phyloP scores from a whole-genome alignment of 2,113 vertebrate species.

The Balaeniceps rex region DNA sequence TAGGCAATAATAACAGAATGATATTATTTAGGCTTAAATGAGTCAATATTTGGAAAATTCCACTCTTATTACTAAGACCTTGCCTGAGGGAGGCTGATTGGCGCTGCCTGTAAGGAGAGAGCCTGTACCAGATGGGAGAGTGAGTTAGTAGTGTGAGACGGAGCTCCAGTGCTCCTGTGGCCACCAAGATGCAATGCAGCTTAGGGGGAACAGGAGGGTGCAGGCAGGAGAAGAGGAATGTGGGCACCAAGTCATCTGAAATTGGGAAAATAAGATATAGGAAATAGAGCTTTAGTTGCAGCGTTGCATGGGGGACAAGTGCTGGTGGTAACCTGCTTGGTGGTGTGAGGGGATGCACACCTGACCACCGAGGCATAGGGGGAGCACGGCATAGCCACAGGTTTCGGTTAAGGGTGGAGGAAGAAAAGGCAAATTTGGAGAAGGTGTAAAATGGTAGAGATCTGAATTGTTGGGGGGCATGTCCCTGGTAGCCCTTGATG shows the following conservation, averaged over 20 bases:
- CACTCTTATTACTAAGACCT: background rate
- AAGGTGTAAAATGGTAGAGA: background rate
- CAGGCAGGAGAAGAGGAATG: background rate
- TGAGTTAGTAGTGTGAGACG: background rate
- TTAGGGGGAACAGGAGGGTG: too few species aligned
- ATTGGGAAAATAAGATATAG: background rate
- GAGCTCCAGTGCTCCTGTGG: background rate
- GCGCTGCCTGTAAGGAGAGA: background rate
- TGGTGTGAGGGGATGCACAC: too few species aligned
- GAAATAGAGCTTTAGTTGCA: background rate
- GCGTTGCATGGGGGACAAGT: accelerated
- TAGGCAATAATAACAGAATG: background rate
- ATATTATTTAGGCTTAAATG: constrained; percentile 12
- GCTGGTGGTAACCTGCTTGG: too few species aligned
- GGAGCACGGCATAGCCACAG: background rate
- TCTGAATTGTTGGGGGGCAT: background rate
- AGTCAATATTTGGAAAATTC: constrained; percentile 43
- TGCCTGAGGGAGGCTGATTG: background rate
- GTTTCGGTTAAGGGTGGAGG: background rate
- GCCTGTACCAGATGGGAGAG: background rate
- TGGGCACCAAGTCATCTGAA: background rate
- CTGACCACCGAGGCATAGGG: background rate
- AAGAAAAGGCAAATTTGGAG: background rate
- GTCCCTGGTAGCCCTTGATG: background rate
- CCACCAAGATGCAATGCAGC: background rate